phyloP scores from a whole-genome alignment of 1,140 invertebrate genomes.

The Ceratina japonica region DNA sequence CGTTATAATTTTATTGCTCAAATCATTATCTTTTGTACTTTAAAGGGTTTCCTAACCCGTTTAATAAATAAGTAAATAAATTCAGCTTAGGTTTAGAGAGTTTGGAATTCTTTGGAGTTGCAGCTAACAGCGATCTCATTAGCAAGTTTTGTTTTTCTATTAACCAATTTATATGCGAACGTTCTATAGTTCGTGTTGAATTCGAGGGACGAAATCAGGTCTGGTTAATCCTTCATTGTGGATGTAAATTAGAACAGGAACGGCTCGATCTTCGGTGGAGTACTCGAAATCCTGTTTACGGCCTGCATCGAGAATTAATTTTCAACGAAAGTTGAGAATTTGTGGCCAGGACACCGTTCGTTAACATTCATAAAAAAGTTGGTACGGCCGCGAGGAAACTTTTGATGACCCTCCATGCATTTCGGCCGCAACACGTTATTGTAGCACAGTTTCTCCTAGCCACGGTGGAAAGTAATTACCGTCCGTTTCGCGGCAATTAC shows the following conservation, averaged over 20 bases:
- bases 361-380: constrained; percentile 35
- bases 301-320: constrained; percentile 13
- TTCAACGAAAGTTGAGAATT: constrained; percentile 1
- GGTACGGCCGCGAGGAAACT: neutral
- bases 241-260: neutral
- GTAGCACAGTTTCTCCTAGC: neutral
- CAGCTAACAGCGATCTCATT: too few species aligned
- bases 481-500: neutral
- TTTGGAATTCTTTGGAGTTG: too few species aligned
- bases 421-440: neutral
- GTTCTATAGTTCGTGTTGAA: neutral
- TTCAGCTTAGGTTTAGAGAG: too few species aligned
- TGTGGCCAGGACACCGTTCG: neutral
- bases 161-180: neutral
- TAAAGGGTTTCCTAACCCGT: too few species aligned
- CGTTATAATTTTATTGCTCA: too few species aligned
- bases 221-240: neutral
- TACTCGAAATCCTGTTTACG: neutral
- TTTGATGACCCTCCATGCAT: neutral
- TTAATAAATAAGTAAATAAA: too few species aligned
- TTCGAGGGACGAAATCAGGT: neutral
- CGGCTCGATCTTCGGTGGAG: neutral
- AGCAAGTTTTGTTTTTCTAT: neutral
- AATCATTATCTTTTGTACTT: too few species aligned
- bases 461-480: too few species aligned